Percentiles rank a stretch among this genome's conserved stretches.
Evolutionary conservation across 2,797 vertebrate genomes (phyloP).

Genomic region (Alauda arvensis): DNA sequence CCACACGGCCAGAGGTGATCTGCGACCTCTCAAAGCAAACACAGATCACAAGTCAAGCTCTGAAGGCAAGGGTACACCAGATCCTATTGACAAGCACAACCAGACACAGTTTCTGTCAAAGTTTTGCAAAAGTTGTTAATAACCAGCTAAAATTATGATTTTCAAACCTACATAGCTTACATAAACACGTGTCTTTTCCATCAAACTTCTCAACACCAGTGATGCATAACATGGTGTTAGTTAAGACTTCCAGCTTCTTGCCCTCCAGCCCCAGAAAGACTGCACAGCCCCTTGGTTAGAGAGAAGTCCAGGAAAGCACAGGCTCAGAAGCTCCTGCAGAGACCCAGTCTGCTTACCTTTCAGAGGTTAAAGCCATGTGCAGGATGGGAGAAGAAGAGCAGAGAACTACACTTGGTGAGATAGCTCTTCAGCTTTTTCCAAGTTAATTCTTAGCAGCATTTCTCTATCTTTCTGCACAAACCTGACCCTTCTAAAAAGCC

Average conservation of each 20-base stretch:
- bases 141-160: neutral
- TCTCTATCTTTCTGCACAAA: neutral
- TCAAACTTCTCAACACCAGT: neutral
- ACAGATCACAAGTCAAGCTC: neutral
- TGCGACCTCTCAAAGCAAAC: neutral
- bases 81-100: neutral
- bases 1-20: neutral
- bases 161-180: neutral
- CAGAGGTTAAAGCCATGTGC: neutral
- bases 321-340: neutral
- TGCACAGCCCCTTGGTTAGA: neutral
- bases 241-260: neutral
- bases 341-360: neutral
- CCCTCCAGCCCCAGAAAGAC: neutral
- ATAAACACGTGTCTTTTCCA: neutral
- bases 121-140: neutral
- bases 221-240: accelerated
- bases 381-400: neutral
- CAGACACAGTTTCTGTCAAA: neutral
- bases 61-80: neutral
- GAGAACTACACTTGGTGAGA: neutral
- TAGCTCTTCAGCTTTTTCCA: neutral
- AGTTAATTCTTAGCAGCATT: neutral
- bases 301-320: neutral
- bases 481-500: neutral